Base-by-base conservation (phyloP, 2,888 invertebrate genomes). In the Alloscopus bannaensis region DNA sequence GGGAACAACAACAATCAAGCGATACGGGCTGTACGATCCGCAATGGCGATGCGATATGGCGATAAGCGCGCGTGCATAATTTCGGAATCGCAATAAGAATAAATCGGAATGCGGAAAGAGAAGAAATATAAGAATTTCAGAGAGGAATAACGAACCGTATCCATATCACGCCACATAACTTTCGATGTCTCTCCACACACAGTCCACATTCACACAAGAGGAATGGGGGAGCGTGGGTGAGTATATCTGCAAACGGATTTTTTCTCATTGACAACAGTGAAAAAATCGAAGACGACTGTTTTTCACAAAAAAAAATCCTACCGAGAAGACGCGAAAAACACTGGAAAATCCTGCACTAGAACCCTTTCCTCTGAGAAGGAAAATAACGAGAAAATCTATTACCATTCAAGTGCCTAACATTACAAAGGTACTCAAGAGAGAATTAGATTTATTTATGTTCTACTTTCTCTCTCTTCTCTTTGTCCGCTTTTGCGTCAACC, bases 161-260 rank as follows among this genome's bases (percentile, higher is more conserved):
- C 42, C 18, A 45, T 40, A 57, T 18, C 68, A 69, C 26, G 68
- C 68, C n/a, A 57, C 57, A 69, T 40, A 55, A 40, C 28, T 69
- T 40, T 40, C 20, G 4, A 8, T 13, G 6, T 36, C 6, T 36
- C 6, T 36, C 36, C 36, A 6, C n/a, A n/a, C n/a, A n/a, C 36
- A 36, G 36, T 36, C 36, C 36, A 36, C 36, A 45, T 45, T 62
- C 24, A 36, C 60, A 36, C 45, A 31, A 40, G 16, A 47, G 47
- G 29, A 18, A 1, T 36, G 45, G n/a, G 18, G n/a, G 45, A 45
- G n/a, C n/a, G n/a, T n/a, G n/a, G n/a, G n/a, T n/a, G 45, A 45
- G n/a, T 4, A 45, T n/a, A 36, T 36, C 36, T 36, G 36, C 13
- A 13, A 36, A 36, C 6, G 13, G 13, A 36, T 45, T 45, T 45